Base-by-base conservation (phyloP, 2,888 invertebrate genomes). In the Caenorhabditis sinica region DNA sequence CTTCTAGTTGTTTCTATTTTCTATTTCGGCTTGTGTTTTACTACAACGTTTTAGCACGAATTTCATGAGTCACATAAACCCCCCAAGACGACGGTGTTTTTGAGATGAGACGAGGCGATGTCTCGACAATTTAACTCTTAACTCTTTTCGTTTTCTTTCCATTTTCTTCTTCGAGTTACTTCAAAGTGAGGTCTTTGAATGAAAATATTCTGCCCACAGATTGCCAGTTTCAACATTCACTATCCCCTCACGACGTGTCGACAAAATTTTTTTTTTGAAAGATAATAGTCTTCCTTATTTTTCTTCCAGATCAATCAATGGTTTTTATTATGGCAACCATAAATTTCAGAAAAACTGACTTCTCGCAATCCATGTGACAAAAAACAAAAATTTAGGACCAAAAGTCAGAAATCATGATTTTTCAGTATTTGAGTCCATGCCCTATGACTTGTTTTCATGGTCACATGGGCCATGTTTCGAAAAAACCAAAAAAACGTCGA, bases 31-130 rank as follows among this genome's bases (percentile, higher is more conserved):
- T 49, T 72, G 20, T 49, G 61, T 73, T 73, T 61, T 61, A 61
- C 25, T 56, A 23, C 11, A 11, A 28, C 61, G 61, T 43, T 73
- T 73, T 61, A 36, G 33, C 61, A 33, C 49, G 30, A 73, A 28
- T 69, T 69, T 69, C 56, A 56, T 40, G 72, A 72, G 60, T 60
- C 58, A 72, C 72, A 72, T 72, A 72, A 72, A 72, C 43, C 72
- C 30, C 23, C 33, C n/a, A n/a, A n/a, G n/a, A n/a, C n/a, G n/a
- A 25, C 33, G 66, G 33, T 68, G 68, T 68, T 68, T 51, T 68
- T 33, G 68, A 68, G 53, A 68, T 51, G 56, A 68, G 53, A 43
- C 56, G 56, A n/a, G 25, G n/a, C 40, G 56, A n/a, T 17, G 25
- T 56, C 40, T 56, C 43, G 33, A 61, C 60, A 61, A 61, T 25